Conservation (phyloP, 2,113 vertebrate genomes). For the Rallus limicola region DNA sequence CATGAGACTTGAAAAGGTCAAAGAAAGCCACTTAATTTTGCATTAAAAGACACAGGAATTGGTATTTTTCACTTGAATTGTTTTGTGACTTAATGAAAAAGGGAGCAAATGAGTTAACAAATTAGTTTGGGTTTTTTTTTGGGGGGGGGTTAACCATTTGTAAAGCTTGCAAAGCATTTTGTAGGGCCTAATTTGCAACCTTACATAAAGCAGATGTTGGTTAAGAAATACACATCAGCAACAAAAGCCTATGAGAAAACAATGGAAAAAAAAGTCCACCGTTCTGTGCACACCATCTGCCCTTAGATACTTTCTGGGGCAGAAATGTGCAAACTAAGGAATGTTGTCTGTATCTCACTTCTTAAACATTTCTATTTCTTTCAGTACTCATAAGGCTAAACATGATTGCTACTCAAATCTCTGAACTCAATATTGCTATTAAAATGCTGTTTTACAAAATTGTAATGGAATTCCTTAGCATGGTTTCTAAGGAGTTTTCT, state of each 20-base stretch:
- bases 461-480: not conserved
- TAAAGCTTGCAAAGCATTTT: not conserved
- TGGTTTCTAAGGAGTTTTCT: not conserved
- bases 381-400: not conserved
- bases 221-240: not conserved
- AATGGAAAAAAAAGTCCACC: not conserved
- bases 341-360: not conserved
- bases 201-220: not conserved
- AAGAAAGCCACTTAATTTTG: not conserved
- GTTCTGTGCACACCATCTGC: not conserved
- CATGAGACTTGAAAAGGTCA: not conserved
- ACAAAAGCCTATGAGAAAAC: not conserved
- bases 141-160: not conserved
- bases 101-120: not conserved
- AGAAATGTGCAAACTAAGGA: not conserved
- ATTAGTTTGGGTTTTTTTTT: not conserved
- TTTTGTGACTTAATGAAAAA: not conserved
- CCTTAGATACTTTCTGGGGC: not conserved
- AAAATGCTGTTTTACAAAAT: not conserved
- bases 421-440: not conserved
- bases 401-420: not conserved
- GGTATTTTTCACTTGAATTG: not conserved
- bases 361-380: not conserved
- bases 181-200: not conserved
- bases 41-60: not conserved